Evolutionary conservation across 2,888 invertebrate genomes (phyloP), one percentile per base, ranked within the genome.

Genomic region (Clanis bilineata): DNA sequence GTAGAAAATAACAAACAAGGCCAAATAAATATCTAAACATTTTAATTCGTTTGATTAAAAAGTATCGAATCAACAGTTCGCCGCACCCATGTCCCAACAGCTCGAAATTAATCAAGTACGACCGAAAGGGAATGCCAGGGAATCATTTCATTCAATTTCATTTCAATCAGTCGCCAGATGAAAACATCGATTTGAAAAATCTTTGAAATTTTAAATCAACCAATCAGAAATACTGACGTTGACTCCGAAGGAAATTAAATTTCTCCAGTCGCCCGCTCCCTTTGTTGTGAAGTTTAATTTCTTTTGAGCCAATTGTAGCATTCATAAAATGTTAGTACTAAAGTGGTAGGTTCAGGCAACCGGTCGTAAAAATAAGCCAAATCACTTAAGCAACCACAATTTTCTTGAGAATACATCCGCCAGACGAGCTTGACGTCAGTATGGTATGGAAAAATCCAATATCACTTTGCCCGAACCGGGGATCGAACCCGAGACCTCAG

Each of bases 61-160:
- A 41, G 18, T 39, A 18, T 15, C 47, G 32, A 18, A 32, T 51
- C 15, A 51, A 28, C 18, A 32, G 3, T 9, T 32, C 21, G 18
- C 12, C 5, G 9, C n/a, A n/a, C n/a, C n/a, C n/a, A n/a, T n/a
- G 10, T 12, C 44, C 44, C 22, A 23, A 32, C 10, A 28, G 25
- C 28, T 39, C 15, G 45, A 58, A 61, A 63, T 63, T 63, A 63
- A 59, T 61, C 59, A 61, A 57, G 57, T 32, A 36, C 54, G 28
- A 25, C 59, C 60, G 51, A 59, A 59, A 58, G 32, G 44, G 60
- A 59, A 64, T 59, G 47, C 61, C 62, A 45, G 58, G 39, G 61
- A 62, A 59, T 62, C 61, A 59, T 60, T 56, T 58, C 62, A 59
- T 61, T 62, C 62, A 59, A 64, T 64, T 62, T 60, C 56, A 51